A percentile compares a stretch with the other conserved stretches of the same genome.
These are phyloP conservation scores for Blennius ocellaris DNA, from an alignment of 2,113 vertebrate species.

Conservation along the genomic window DNA sequence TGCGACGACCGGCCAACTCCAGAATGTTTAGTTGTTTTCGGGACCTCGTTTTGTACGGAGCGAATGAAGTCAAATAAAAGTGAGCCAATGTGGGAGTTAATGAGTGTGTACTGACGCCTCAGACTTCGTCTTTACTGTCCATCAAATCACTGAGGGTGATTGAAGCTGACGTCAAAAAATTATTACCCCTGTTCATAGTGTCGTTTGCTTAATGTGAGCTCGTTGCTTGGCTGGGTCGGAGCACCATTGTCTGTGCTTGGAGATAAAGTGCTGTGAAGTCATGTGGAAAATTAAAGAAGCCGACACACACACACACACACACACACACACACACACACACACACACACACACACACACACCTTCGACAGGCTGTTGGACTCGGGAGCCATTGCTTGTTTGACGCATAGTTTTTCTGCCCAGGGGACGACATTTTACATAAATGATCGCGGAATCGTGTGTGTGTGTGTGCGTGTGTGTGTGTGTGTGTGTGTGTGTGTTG, in stretches of 20 bases:
- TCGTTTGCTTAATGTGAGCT: conserved; percentile 61
- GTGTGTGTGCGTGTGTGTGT: too few relatives aligned
- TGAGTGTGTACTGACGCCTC: conserved; percentile 29
- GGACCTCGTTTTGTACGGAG: conserved; percentile 5
- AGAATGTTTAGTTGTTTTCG: background rate
- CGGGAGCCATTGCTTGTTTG: too few relatives aligned
- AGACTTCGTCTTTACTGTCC: conserved; percentile 23
- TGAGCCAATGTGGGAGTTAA: conserved; percentile 22
- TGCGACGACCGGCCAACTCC: too few relatives aligned
- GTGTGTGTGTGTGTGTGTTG: background rate
- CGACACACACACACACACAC: background rate
- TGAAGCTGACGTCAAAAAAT: conserved; percentile 39
- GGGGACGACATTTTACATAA: too few relatives aligned
- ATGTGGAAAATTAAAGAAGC: conserved; percentile 60
- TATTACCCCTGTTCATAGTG: conserved; percentile 51
- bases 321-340: too few relatives aligned
- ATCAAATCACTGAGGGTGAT: conserved; percentile 26
- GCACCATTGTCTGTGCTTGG: conserved; percentile 23
- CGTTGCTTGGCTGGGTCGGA: conserved; percentile 12
- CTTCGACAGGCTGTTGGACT: too few relatives aligned
- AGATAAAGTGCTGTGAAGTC: conserved; percentile 51
- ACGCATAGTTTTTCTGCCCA: too few relatives aligned
- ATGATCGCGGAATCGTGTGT: too few relatives aligned
- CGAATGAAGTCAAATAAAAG: conserved; percentile 5
- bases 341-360: too few relatives aligned